These are phyloP conservation scores for Sminthopsis crassicaudata DNA, from an alignment of 2,113 vertebrate species.

Conservation along the genomic window DNA sequence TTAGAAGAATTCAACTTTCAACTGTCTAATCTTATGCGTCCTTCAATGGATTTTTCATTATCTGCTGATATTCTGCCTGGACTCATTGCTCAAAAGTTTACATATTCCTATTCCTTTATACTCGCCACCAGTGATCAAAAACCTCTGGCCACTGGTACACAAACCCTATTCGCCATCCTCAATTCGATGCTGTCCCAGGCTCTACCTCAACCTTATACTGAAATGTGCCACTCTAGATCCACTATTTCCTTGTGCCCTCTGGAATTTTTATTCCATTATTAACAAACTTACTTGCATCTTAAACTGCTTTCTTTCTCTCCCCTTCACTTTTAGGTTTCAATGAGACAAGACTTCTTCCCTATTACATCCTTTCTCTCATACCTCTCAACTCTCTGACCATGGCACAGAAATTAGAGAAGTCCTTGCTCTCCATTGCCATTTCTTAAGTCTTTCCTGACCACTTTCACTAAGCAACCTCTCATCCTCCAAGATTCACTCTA, in stretches of 20 bases:
- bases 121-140: neutral
- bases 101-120: neutral
- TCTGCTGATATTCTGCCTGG: neutral
- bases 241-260: neutral
- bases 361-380: neutral
- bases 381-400: too few relatives aligned
- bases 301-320: neutral
- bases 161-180: neutral
- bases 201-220: neutral
- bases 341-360: neutral
- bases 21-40: neutral
- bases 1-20: neutral
- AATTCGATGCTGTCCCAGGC: neutral
- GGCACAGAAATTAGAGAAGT: neutral
- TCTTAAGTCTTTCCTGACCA: neutral
- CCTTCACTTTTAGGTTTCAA: neutral
- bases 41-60: neutral
- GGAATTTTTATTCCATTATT: neutral
- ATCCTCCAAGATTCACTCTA: neutral
- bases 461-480: neutral
- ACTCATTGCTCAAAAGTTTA: neutral
- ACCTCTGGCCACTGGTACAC: neutral
- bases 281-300: neutral
- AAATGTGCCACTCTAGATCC: neutral
- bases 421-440: neutral